A percentile compares a stretch with the other conserved stretches of the same genome.
Conservation (phyloP, 2,888 invertebrate genomes). For the Tipula unca region DNA sequence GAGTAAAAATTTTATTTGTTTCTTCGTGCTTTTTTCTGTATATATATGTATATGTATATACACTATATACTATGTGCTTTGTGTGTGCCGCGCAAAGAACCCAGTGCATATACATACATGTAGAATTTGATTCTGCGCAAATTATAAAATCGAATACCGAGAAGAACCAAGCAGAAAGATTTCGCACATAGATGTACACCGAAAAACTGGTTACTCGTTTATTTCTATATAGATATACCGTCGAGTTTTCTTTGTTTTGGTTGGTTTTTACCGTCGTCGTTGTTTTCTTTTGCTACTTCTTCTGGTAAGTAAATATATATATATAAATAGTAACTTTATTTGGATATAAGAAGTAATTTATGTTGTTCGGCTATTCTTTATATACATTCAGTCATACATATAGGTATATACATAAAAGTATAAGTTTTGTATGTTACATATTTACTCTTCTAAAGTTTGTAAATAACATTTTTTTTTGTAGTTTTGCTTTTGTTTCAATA, state of each 20-base stretch:
- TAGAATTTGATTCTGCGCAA: neutral
- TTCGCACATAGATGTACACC: neutral
- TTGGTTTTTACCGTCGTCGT: neutral
- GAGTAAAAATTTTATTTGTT: neutral
- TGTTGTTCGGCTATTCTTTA: conserved; percentile 3
- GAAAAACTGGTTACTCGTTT: neutral
- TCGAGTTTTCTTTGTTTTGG: neutral
- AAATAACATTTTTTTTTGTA: neutral
- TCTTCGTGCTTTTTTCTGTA: neutral
- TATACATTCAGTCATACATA: neutral
- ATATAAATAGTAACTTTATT: neutral
- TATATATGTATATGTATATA: neutral
- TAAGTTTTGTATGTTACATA: neutral
- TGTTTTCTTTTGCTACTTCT: neutral
- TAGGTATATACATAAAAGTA: neutral
- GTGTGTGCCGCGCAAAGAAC: neutral
- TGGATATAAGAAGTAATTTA: conserved; percentile 2
- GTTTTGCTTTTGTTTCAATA: neutral
- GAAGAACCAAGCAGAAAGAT: neutral
- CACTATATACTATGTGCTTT: no score
- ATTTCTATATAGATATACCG: neutral
- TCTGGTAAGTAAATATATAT: neutral
- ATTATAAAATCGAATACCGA: neutral
- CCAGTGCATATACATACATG: neutral
- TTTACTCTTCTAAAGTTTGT: neutral